Evolutionary conservation across 2,113 vertebrate genomes (phyloP).

Genomic region (Eonycteris spelaea): DNA sequence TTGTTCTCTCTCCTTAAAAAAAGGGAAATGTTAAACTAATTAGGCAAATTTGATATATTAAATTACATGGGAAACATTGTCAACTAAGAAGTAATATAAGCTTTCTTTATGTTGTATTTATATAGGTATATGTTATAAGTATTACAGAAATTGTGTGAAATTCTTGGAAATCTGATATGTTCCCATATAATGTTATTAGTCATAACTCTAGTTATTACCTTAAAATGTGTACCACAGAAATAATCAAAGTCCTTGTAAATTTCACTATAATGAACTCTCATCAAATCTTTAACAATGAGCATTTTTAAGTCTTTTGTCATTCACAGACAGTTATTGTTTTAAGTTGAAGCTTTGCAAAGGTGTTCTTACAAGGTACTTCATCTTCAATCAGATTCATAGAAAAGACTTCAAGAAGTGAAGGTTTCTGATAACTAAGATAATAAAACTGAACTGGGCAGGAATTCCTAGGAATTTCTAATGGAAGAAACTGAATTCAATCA

Average conservation of each 20-base stretch:
- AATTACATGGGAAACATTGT: neutral
- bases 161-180: neutral
- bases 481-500: neutral
- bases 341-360: neutral
- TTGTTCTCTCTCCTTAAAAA: neutral
- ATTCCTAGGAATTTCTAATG: neutral
- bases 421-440: neutral
- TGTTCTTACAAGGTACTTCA: neutral
- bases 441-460: neutral
- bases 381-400: neutral
- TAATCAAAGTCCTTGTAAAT: neutral
- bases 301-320: neutral
- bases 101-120: neutral
- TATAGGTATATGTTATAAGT: neutral
- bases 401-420: neutral
- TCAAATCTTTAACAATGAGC: neutral
- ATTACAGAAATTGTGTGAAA: neutral
- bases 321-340: neutral
- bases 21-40: neutral
- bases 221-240: neutral
- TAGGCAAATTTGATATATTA: neutral
- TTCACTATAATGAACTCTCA: neutral
- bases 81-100: neutral
- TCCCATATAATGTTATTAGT: neutral
- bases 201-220: neutral